These are phyloP conservation scores for Tetranychus cinnabarinus DNA, from an alignment of 1,140 invertebrate species.

Conservation along the genomic window DNA sequence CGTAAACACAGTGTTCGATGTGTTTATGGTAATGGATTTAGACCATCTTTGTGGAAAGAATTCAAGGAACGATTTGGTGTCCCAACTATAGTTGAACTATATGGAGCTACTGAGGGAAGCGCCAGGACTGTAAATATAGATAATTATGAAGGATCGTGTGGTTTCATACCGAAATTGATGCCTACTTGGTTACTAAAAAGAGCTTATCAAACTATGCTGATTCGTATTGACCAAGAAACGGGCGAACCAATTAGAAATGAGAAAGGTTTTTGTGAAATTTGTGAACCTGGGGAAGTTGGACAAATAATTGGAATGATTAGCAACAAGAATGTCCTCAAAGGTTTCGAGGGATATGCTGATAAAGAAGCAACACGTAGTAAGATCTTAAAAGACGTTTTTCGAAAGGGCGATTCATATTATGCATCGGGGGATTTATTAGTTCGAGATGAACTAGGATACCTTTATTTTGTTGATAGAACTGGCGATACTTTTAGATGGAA, in stretches of 20 bases:
- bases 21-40: constrained; percentile 31
- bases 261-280: too few relatives aligned
- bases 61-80: constrained; percentile 30
- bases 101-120: constrained; percentile 34
- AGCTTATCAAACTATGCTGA: too few relatives aligned
- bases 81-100: constrained; percentile 28
- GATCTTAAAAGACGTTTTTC: too few relatives aligned
- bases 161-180: constrained; percentile 63
- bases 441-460: too few relatives aligned
- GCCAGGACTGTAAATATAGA: constrained; percentile 64
- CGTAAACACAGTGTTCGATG: constrained; percentile 18
- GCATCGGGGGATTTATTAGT: too few relatives aligned
- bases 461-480: too few relatives aligned
- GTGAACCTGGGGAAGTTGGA: too few relatives aligned
- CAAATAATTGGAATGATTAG: background rate
- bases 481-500: too few relatives aligned
- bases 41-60: constrained; percentile 29
- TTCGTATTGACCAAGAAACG: too few relatives aligned
- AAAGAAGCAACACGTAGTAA: too few relatives aligned
- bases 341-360: constrained; percentile 34
- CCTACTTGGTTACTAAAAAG: constrained; percentile 21
- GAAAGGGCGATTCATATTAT: too few relatives aligned
- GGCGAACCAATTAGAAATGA: too few relatives aligned
- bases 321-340: constrained; percentile 75
- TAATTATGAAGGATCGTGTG: constrained; percentile 73